Evolutionary conservation across 2,113 vertebrate genomes (phyloP).

Genomic region (Paramormyrops kingsleyae): DNA sequence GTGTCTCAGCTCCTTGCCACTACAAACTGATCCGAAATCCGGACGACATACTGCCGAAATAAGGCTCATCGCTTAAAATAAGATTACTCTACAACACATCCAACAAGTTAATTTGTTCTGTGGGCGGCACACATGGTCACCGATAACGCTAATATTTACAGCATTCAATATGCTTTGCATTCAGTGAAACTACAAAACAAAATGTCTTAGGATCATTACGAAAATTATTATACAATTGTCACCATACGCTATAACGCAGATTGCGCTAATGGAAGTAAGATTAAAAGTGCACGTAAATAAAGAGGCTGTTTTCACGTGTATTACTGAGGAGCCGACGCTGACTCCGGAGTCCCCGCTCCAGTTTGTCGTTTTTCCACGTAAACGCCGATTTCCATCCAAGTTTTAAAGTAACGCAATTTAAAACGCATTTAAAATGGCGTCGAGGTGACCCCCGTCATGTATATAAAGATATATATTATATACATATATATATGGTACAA

Average conservation of each 20-base stretch:
- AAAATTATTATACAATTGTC: background rate
- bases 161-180: background rate
- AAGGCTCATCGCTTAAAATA: background rate
- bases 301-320: background rate
- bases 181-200: background rate
- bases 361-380: background rate
- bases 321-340: background rate
- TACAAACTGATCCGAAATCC: background rate
- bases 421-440: background rate
- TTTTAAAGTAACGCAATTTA: background rate
- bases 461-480: background rate
- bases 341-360: background rate
- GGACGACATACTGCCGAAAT: background rate
- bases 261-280: background rate
- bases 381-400: background rate
- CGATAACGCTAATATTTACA: background rate
- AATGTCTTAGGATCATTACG: background rate
- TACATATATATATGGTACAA: background rate
- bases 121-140: background rate
- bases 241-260: background rate
- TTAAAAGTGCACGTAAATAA: background rate
- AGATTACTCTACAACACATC: background rate
- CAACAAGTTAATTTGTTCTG: background rate
- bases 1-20: background rate
- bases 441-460: background rate